phyloP scores from a whole-genome alignment of 1,140 invertebrate genomes.

The Sycophila sp. region DNA sequence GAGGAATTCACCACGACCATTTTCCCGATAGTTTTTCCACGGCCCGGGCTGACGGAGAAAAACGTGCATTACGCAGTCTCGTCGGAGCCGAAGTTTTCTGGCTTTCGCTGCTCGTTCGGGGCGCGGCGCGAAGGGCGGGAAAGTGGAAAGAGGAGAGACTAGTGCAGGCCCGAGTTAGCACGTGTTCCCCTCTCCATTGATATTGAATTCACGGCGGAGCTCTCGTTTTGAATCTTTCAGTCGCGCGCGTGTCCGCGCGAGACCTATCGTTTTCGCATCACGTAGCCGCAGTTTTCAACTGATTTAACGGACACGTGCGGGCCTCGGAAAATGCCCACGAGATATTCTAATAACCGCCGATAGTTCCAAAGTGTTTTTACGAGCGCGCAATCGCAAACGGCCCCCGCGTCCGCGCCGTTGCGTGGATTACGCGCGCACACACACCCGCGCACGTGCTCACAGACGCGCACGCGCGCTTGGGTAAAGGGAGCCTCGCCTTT shows the following conservation, averaged over 20 bases:
- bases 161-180: background rate
- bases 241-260: background rate
- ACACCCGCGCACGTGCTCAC: background rate
- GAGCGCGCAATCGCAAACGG: too few relatives aligned
- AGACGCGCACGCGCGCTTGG: slow-evolving; percentile 13
- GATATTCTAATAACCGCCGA: too few relatives aligned
- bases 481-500: slow-evolving; percentile 38
- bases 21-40: slow-evolving; percentile 4
- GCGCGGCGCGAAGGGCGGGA: background rate
- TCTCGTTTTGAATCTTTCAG: background rate
- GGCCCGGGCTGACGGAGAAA: too few relatives aligned
- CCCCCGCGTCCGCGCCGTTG: background rate
- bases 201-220: slow-evolving; percentile 18
- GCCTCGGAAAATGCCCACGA: background rate
- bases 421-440: background rate
- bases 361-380: too few relatives aligned
- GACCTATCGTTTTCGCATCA: slow-evolving; percentile 27
- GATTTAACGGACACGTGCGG: slow-evolving; percentile 24
- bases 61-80: background rate
- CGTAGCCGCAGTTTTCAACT: slow-evolving; percentile 15
- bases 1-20: background rate
- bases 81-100: background rate
- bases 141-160: background rate
- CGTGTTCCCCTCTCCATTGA: slow-evolving; percentile 15
- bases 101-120: too few relatives aligned